Percentiles rank a stretch among this genome's conserved stretches.
These are phyloP conservation scores for Hemicrepidius hirtus DNA, from an alignment of 2,888 invertebrate species.

Conservation along the genomic window DNA sequence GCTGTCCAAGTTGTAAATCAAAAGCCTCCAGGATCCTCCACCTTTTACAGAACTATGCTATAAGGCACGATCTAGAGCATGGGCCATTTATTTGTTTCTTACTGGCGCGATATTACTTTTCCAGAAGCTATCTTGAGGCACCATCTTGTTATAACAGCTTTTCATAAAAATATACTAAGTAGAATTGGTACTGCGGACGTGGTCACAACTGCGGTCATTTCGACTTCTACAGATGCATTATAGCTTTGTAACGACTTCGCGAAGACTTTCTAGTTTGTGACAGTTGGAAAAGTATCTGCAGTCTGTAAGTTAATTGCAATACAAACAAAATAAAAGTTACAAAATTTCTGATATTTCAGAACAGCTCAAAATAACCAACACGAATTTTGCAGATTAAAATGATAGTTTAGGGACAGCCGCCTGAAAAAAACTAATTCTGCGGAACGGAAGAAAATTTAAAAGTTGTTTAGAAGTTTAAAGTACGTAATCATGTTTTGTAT, in stretches of 20 bases:
- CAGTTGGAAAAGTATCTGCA: constrained; percentile 38
- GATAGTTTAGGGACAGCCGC: neutral
- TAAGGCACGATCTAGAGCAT: constrained; percentile 52
- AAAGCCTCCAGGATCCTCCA: constrained; percentile 38
- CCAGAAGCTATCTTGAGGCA: constrained; percentile 58
- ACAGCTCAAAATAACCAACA: no score
- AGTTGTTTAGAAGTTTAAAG: constrained; percentile 1
- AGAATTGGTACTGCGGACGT: constrained; percentile 58
- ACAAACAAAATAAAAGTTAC: constrained; percentile 1
- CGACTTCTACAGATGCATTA: constrained; percentile 53
- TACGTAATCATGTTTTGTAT: constrained; percentile 2
- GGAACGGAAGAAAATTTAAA: neutral
- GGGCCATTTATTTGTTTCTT: constrained; percentile 63
- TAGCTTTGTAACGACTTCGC: constrained; percentile 49
- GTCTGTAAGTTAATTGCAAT: constrained; percentile 19
- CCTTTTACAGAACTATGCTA: constrained; percentile 38
- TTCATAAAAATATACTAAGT: constrained; percentile 64
- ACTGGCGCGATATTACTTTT: constrained; percentile 62
- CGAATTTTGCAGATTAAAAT: neutral
- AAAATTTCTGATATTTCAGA: neutral
- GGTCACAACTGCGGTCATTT: constrained; percentile 60
- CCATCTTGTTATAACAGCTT: constrained; percentile 61
- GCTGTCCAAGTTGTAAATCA: constrained; percentile 51
- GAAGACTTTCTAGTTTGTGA: constrained; percentile 44
- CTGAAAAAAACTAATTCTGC: neutral